These are phyloP conservation scores for Eupelmus urozonus DNA, from an alignment of 2,888 invertebrate species.

Conservation along the genomic window DNA sequence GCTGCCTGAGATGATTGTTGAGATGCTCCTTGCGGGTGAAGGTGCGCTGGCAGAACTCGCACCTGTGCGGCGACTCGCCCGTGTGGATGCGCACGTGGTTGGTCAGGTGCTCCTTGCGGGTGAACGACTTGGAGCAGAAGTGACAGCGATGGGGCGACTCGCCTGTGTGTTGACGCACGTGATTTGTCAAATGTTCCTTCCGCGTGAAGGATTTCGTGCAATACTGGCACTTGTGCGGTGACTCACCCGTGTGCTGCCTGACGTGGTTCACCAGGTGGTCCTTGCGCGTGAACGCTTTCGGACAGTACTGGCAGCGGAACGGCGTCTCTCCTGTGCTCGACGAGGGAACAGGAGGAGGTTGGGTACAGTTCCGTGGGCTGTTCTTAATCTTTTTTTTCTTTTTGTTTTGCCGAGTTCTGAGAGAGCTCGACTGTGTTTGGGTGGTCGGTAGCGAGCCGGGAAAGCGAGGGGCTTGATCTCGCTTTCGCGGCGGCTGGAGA, in stretches of 20 bases:
- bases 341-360: no score
- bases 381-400: constrained; percentile 37
- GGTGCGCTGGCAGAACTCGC: constrained; percentile 84
- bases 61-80: constrained; percentile 84
- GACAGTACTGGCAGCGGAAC: constrained; percentile 90
- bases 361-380: no score
- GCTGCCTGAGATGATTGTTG: constrained; percentile 85
- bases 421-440: background rate
- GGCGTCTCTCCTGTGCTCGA: constrained; percentile 82
- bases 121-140: constrained; percentile 91
- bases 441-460: background rate
- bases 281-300: constrained; percentile 91
- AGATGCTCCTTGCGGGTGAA: constrained; percentile 86
- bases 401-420: background rate
- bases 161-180: constrained; percentile 92
- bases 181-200: constrained; percentile 90
- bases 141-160: constrained; percentile 92
- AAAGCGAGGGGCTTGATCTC: no score
- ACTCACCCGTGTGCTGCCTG: constrained; percentile 91
- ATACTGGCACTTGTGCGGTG: constrained; percentile 83
- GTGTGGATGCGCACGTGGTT: constrained; percentile 85
- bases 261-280: constrained; percentile 95
- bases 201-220: constrained; percentile 89
- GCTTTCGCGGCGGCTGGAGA: no score
- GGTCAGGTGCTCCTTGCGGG: constrained; percentile 91